phyloP scores from a whole-genome alignment of 2,113 vertebrate species.

The Xenopus borealis region DNA sequence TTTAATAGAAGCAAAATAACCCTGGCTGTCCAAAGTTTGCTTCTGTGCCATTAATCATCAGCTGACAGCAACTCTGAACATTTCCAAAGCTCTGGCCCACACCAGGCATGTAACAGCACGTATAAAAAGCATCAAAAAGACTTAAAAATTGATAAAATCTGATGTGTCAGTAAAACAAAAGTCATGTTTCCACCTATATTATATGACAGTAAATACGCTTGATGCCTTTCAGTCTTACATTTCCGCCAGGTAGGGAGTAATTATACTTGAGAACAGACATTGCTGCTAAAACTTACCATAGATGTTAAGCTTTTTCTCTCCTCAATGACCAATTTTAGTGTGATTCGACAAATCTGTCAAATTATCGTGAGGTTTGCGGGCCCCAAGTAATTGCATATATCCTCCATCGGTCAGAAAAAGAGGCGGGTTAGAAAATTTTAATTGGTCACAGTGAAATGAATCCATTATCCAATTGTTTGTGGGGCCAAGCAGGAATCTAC shows the following conservation, averaged over 20 bases:
- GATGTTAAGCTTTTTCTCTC: too few relatives aligned
- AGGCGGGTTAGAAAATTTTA: too few relatives aligned
- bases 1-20: background rate
- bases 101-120: conserved; percentile 35
- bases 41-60: conserved; percentile 44
- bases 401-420: too few relatives aligned
- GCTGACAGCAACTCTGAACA: conserved; percentile 38
- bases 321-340: too few relatives aligned
- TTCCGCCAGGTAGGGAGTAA: conserved; percentile 60
- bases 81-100: conserved; percentile 8
- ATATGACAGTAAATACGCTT: conserved; percentile 59
- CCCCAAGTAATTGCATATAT: too few relatives aligned
- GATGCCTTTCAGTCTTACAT: conserved; percentile 51
- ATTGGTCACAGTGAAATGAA: too few relatives aligned
- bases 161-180: conserved; percentile 53
- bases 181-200: conserved; percentile 51
- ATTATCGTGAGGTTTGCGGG: too few relatives aligned
- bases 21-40: conserved; percentile 8
- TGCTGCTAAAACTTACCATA: background rate
- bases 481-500: too few relatives aligned
- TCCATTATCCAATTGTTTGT: too few relatives aligned
- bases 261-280: conserved; percentile 59
- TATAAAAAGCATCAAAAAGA: conserved; percentile 52
- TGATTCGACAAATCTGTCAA: too few relatives aligned
- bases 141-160: conserved; percentile 48